phyloP scores from a whole-genome alignment of 2,797 vertebrate genomes.

The Trachurus trachurus region DNA sequence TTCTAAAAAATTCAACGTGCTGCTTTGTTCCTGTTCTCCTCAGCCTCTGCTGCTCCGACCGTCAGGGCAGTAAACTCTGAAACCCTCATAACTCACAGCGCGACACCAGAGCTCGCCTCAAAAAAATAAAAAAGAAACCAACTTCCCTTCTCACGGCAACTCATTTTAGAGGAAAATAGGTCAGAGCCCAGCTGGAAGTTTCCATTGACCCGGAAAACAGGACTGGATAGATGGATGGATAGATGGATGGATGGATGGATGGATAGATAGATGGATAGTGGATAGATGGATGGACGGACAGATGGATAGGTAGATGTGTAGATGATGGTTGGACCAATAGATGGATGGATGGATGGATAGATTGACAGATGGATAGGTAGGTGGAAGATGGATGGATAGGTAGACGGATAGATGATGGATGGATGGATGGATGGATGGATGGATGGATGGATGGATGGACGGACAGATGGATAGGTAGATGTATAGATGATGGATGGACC shows the following conservation, averaged over 20 bases:
- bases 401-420: background rate
- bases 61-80: conserved; percentile 17
- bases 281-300: background rate
- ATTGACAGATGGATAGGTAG: background rate
- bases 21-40: conserved; percentile 14
- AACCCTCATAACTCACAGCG: conserved; percentile 49
- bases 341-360: background rate
- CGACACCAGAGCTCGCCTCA: conserved; percentile 15
- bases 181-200: conserved; percentile 49
- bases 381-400: background rate
- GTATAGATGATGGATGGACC: background rate
- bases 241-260: background rate
- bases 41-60: conserved; percentile 32
- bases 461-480: background rate
- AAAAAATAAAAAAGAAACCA: conserved; percentile 2
- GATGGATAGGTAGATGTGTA: background rate
- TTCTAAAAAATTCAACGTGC: conserved; percentile 2
- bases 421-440: background rate
- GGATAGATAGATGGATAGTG: background rate
- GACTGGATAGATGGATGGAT: background rate
- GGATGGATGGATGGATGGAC: background rate
- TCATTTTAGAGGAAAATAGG: conserved; percentile 50
- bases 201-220: conserved; percentile 39
- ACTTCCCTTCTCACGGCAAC: background rate
- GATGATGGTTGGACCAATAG: background rate